phyloP scores from a whole-genome alignment of 2,888 invertebrate genomes.

The Cephus sareptanus region DNA sequence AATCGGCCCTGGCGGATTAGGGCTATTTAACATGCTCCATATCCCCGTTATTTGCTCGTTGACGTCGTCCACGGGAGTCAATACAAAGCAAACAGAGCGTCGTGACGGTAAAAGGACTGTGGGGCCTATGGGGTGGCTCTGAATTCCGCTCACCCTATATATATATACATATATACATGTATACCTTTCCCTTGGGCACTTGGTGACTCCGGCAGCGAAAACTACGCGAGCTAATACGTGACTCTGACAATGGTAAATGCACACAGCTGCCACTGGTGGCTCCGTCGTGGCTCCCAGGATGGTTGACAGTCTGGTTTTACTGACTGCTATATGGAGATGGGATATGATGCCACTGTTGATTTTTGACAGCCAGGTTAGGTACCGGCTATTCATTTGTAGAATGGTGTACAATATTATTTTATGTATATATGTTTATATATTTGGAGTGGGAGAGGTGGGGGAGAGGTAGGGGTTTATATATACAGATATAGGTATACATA shows the following conservation, averaged over 20 bases:
- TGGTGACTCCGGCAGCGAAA: background rate
- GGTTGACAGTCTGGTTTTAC: background rate
- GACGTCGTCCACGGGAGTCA: slow-evolving; percentile 27
- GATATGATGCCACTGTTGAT: background rate
- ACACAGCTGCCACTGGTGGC: slow-evolving; percentile 38
- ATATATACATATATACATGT: background rate
- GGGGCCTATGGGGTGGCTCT: background rate
- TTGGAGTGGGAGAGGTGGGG: background rate
- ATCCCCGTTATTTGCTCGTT: slow-evolving; percentile 26
- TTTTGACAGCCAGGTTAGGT: background rate
- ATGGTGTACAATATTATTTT: background rate
- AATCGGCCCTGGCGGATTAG: slow-evolving; percentile 22
- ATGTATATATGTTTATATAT: background rate
- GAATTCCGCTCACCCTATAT: background rate
- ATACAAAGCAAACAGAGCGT: slow-evolving; percentile 32
- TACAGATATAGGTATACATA: background rate
- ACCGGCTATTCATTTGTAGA: background rate
- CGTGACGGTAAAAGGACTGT: background rate
- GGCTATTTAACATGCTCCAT: slow-evolving; percentile 30
- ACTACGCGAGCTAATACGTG: slow-evolving; percentile 42
- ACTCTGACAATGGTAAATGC: slow-evolving; percentile 40
- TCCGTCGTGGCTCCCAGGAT: background rate
- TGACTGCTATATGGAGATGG: background rate
- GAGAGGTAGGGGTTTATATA: background rate
- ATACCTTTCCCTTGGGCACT: background rate